These are phyloP conservation scores for Plumapathes pennacea DNA, from an alignment of 92 coral and sea anemone genomes.

Conservation along the genomic window DNA sequence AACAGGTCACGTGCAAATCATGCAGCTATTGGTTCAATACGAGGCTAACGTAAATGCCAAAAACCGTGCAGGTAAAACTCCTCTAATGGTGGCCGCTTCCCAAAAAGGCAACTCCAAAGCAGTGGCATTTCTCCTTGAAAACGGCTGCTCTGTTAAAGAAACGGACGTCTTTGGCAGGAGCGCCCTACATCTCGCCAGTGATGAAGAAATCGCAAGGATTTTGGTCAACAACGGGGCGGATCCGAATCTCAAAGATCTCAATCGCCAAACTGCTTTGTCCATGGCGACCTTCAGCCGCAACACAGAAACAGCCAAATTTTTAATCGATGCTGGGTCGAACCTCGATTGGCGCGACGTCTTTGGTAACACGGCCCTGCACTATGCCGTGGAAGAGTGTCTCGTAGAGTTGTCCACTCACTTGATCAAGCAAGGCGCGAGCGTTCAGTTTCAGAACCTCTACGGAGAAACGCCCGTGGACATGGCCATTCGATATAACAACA, in stretches of 20 bases:
- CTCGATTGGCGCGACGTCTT: no score
- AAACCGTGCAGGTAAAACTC: constrained; percentile 29
- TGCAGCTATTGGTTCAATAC: constrained; percentile 3
- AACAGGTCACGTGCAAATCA: constrained; percentile 2
- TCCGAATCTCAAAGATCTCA: constrained; percentile 27
- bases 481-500: no score
- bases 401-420: no score
- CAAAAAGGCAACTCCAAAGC: constrained; percentile 14
- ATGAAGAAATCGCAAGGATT: constrained; percentile 13
- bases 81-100: constrained; percentile 18
- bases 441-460: no score
- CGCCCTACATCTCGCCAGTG: constrained; percentile 32
- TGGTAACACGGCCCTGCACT: no score
- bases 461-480: no score
- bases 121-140: constrained; percentile 33
- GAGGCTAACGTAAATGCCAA: constrained; percentile 29
- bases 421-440: no score
- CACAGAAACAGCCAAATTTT: no score
- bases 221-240: constrained; percentile 21
- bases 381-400: no score
- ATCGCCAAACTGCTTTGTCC: no score
- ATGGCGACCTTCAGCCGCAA: no score
- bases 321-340: no score
- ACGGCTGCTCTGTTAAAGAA: constrained; percentile 17
- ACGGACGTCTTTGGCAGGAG: constrained; percentile 29